These are phyloP conservation scores for Clitarchus hookeri DNA, from an alignment of 2,888 invertebrate genomes.

Conservation along the genomic window DNA sequence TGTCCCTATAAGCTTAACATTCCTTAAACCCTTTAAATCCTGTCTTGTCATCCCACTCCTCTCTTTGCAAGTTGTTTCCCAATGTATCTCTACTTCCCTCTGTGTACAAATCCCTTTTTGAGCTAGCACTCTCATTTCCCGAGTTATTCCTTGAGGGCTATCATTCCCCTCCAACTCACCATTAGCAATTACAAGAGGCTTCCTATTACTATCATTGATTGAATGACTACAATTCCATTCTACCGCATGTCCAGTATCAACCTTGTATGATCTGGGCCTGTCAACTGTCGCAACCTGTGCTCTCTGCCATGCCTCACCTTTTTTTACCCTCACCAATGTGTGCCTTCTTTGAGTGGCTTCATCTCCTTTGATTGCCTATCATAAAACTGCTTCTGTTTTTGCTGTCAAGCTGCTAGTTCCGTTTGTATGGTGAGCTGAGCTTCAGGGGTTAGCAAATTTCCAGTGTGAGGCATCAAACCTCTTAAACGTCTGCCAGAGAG, in stretches of 20 bases:
- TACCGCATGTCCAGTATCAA: not conserved
- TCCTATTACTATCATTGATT: not conserved
- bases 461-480: not conserved
- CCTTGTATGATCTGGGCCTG: not conserved
- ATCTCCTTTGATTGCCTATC: not conserved
- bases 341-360: not conserved
- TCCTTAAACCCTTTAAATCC: too few relatives aligned
- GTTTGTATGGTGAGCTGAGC: not conserved
- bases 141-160: not conserved
- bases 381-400: not conserved
- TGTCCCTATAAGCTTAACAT: too few relatives aligned
- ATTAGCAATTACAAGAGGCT: not conserved
- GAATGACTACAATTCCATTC: not conserved
- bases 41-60: too few relatives aligned
- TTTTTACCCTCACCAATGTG: not conserved
- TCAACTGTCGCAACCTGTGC: not conserved
- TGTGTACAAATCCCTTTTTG: not conserved
- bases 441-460: not conserved
- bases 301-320: not conserved
- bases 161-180: not conserved
- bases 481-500: slow-evolving; percentile 1
- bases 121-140: not conserved
- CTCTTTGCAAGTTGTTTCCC: not conserved
- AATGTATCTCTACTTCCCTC: not conserved
- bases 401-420: not conserved